phyloP scores from a whole-genome alignment of 1,140 invertebrate species.

The Bombus sylvicola region DNA sequence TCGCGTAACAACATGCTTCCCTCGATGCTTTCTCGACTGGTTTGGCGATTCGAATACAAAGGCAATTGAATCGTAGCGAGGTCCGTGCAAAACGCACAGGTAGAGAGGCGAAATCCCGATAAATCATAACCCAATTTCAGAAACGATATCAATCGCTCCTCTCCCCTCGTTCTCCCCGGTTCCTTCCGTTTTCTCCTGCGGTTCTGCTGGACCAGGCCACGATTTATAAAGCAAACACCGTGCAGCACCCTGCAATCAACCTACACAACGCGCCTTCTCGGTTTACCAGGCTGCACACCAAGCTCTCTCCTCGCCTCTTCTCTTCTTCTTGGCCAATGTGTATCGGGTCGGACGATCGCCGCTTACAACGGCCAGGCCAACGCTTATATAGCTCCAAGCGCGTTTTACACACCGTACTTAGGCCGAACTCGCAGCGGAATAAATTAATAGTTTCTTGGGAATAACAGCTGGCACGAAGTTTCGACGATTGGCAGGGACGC shows the following conservation, averaged over 20 bases:
- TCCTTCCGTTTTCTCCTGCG: slow-evolving; percentile 61
- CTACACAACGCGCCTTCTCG: slow-evolving; percentile 64
- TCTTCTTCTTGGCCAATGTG: slow-evolving; percentile 16
- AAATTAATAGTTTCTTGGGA: slow-evolving; percentile 79
- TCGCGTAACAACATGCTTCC: no score
- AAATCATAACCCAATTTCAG: slow-evolving; percentile 77
- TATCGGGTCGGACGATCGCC: slow-evolving; percentile 75
- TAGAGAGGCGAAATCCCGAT: slow-evolving; percentile 65
- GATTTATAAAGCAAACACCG: slow-evolving; percentile 83
- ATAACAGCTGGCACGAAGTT: slow-evolving; percentile 75
- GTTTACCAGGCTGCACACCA: slow-evolving; percentile 49
- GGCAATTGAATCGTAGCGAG: slow-evolving; percentile 56
- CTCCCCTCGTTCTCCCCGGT: slow-evolving; percentile 1
- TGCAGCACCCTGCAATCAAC: slow-evolving; percentile 80
- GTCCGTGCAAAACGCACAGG: slow-evolving; percentile 8
- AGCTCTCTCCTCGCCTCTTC: slow-evolving; percentile 11
- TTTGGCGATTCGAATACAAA: not conserved
- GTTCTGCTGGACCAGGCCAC: slow-evolving; percentile 68
- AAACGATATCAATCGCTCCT: slow-evolving; percentile 75
- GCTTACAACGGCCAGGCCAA: slow-evolving; percentile 51
- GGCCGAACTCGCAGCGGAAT: slow-evolving; percentile 74
- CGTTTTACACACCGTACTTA: slow-evolving; percentile 79
- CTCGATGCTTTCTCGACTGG: not conserved
- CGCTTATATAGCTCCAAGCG: slow-evolving; percentile 74
- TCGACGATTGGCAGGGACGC: slow-evolving; percentile 72